Percentiles rank a stretch among this genome's conserved stretches.
These are phyloP conservation scores for Channa striata DNA, from an alignment of 2,797 vertebrate genomes.

Conservation along the genomic window DNA sequence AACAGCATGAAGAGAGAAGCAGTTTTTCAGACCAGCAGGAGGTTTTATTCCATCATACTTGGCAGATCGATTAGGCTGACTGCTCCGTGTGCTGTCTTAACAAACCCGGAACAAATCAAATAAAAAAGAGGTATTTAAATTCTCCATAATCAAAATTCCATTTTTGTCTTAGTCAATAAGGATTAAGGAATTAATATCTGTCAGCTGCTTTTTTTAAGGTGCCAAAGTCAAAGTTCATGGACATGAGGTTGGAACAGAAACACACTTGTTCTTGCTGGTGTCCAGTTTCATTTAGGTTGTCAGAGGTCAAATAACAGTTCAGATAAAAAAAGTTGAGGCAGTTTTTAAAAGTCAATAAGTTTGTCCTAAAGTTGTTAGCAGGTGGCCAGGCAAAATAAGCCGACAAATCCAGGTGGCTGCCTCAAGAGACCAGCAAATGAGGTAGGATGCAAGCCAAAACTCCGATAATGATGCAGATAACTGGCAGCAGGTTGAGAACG, in stretches of 20 bases:
- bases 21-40: conserved; percentile 3
- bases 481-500: neutral
- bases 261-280: too few species aligned
- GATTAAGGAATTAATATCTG: neutral
- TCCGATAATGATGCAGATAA: neutral
- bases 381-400: too few species aligned
- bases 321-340: neutral
- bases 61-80: neutral
- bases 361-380: neutral
- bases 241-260: too few species aligned
- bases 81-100: conserved; percentile 2
- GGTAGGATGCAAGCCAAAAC: neutral
- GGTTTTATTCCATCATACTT: neutral
- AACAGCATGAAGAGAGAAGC: conserved; percentile 7
- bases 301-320: neutral
- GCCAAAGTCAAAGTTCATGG: too few species aligned
- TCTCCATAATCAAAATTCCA: neutral
- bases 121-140: neutral
- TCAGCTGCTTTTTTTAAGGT: neutral
- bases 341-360: too few species aligned
- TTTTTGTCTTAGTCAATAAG: neutral
- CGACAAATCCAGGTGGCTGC: neutral
- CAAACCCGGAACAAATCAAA: neutral
- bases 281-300: too few species aligned
- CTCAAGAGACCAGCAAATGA: neutral